Percentiles rank a stretch among this genome's conserved stretches.
Evolutionary conservation across 2,113 vertebrate species (phyloP).

Genomic region (Hipposideros armiger): DNA sequence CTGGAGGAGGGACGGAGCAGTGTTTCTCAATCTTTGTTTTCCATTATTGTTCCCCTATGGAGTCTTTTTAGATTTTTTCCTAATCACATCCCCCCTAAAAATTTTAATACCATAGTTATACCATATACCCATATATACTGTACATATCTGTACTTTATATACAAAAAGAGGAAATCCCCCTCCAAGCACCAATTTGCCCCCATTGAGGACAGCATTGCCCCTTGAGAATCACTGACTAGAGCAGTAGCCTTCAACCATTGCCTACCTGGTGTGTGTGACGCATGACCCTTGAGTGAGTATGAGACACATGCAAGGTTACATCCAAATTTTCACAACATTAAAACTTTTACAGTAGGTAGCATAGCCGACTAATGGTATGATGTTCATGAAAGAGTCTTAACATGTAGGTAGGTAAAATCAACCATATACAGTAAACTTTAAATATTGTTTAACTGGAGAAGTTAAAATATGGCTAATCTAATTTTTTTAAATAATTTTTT

Average conservation of each 20-base stretch:
- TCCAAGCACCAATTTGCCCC: not conserved
- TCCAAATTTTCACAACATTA: not conserved
- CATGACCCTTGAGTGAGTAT: not conserved
- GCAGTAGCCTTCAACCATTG: not conserved
- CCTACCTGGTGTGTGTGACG: not conserved
- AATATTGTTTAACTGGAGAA: not conserved
- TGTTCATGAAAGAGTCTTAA: not conserved
- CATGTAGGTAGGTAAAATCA: not conserved
- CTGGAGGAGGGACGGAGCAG: not conserved
- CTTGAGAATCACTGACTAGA: not conserved
- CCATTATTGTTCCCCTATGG: not conserved
- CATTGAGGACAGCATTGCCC: not conserved
- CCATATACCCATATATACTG: too few relatives aligned
- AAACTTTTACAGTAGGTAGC: not conserved
- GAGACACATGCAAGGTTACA: not conserved
- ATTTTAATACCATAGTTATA: too few relatives aligned
- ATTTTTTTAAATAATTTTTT: not conserved
- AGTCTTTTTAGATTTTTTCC: not conserved
- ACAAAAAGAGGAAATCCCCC: not conserved
- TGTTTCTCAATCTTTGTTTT: constrained; percentile 20
- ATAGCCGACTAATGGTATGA: not conserved
- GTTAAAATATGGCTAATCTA: not conserved
- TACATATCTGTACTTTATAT: not conserved
- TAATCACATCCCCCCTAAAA: not conserved
- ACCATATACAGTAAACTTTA: not conserved